Base-by-base conservation (phyloP, 2,888 invertebrate genomes). In the Scaptomyza tumidula region DNA sequence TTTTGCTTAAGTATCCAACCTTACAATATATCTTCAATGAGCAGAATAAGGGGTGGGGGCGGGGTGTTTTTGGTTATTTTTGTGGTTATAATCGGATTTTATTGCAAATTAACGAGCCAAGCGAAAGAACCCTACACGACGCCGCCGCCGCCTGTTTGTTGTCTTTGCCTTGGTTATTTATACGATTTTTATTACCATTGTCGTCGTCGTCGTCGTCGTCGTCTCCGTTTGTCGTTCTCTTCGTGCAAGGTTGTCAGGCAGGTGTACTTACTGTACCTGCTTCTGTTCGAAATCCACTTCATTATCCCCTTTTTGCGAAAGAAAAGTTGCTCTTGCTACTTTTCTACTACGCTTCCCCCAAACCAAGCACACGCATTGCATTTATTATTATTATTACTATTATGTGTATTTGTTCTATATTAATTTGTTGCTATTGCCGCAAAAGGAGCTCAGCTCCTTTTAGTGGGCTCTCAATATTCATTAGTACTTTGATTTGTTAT, bases 11-110 rank as follows among this genome's bases (percentile, higher is more conserved):
- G 50, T 64, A 68, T 64, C 53, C 44, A 16, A 10, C 53, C 41
- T n/a, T 37, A 45, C 10, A 43, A 74, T 72, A 75, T 80, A 78
- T 88, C 82, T 88, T 84, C 61, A 66, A 78, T 69, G 39, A 71
- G 76, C 0, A n/a, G 6, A n/a, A n/a, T 7, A 5, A 24, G 24
- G 3, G 24, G 5, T 24, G 24, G 24, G 1, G 24, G 14, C 2
- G n/a, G 39, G 78, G 77, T 69, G 76, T 19, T 19, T 19, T 19
- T 19, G 88, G 39, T 14, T 86, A 89, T 84, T 89, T 89, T 88
- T 89, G 90, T 89, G 89, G 90, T 88, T 89, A 90, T 89, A 89
- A 89, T 89, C 89, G 89, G 90, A 89, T 89, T 89, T 90, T 89
- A 89, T 90, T 89, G 88, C 90, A 82, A 89, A 89, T 89, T 89